phyloP scores from a whole-genome alignment of 2,797 vertebrate genomes.

The Xyrichtys novacula region DNA sequence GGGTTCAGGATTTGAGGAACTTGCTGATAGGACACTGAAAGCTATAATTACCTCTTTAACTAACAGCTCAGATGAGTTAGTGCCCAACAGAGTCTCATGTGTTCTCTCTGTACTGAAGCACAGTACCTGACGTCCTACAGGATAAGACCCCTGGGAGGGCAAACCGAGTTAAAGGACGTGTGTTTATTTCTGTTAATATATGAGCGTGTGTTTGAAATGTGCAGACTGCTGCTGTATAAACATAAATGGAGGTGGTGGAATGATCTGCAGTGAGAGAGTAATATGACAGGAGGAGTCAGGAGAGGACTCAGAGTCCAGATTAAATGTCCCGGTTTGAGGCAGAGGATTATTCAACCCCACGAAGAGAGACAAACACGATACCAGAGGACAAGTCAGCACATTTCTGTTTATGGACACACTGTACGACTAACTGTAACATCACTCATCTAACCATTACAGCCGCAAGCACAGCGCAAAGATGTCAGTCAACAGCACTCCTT shows the following conservation, averaged over 20 bases:
- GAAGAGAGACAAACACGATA: slow-evolving; percentile 81
- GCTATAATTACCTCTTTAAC: too few relatives aligned
- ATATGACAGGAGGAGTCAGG: background rate
- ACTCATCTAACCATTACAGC: background rate
- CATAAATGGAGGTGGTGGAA: background rate
- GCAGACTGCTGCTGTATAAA: background rate
- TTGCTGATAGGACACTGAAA: too few relatives aligned
- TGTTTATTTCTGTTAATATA: background rate
- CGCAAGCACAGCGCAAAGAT: background rate
- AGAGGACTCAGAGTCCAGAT: slow-evolving; percentile 53
- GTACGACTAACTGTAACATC: background rate
- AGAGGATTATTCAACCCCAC: slow-evolving; percentile 82
- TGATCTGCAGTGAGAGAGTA: background rate
- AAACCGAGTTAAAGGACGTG: background rate
- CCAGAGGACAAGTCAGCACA: slow-evolving; percentile 71
- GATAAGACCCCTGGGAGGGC: background rate
- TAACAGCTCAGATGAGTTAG: too few relatives aligned
- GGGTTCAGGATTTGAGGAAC: too few relatives aligned
- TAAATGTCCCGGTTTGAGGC: slow-evolving; percentile 69
- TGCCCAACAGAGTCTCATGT: too few relatives aligned
- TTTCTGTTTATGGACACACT: slow-evolving; percentile 44
- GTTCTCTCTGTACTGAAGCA: too few relatives aligned
- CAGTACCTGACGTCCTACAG: background rate
- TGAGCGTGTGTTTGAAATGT: background rate
- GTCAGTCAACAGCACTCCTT: background rate